Percentiles rank a stretch among this genome's conserved stretches.
phyloP scores from a whole-genome alignment of 2,797 vertebrate genomes.

The Triplophysa bombifrons region DNA sequence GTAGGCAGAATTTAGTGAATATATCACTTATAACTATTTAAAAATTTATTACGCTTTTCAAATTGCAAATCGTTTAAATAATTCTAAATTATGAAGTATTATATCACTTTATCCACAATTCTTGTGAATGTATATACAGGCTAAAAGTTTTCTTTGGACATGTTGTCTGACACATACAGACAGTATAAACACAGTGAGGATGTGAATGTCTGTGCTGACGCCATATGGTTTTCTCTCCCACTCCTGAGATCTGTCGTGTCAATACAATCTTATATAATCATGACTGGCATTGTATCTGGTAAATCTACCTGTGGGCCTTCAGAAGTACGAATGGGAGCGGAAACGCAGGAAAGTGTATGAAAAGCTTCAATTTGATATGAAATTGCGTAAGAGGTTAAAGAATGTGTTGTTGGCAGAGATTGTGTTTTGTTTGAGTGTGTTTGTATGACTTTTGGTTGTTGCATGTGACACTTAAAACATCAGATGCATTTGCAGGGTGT shows the following conservation, averaged over 20 bases:
- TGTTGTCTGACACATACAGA: background rate
- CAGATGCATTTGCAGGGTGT: background rate
- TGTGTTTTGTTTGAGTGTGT: background rate
- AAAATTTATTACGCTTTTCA: too few relatives aligned
- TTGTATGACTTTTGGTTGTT: too few relatives aligned
- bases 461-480: background rate
- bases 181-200: too few relatives aligned
- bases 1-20: too few relatives aligned
- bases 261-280: conserved; percentile 18
- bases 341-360: background rate
- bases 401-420: background rate
- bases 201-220: background rate
- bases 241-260: conserved; percentile 27
- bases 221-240: conserved; percentile 15
- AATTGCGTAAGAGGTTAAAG: too few relatives aligned
- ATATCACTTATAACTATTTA: too few relatives aligned
- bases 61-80: too few relatives aligned
- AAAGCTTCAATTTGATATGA: background rate
- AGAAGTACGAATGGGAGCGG: background rate
- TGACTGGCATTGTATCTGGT: background rate
- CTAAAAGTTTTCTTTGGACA: background rate
- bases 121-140: too few relatives aligned
- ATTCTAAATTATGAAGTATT: too few relatives aligned
- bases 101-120: too few relatives aligned
- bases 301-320: background rate